Percentiles rank a stretch among this genome's conserved stretches.
Conservation (phyloP, 2,888 invertebrate genomes). For the Pyrrhia umbra region DNA sequence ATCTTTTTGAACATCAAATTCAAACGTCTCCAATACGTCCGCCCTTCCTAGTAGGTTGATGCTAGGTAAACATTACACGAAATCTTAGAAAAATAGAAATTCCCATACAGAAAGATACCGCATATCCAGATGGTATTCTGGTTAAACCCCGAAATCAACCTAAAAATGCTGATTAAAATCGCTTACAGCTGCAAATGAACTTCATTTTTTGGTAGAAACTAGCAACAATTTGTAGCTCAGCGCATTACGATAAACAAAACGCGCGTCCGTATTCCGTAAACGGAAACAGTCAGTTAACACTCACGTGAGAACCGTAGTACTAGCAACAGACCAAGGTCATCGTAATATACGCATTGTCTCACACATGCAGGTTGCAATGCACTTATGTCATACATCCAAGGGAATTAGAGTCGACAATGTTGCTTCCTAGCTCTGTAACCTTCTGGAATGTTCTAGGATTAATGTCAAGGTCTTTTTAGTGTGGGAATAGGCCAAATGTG, state of each 20-base stretch:
- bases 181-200: no score
- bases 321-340: slow-evolving; percentile 37
- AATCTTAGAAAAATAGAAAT: no score
- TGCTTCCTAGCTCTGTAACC: slow-evolving; percentile 14
- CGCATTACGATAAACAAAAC: slow-evolving; percentile 31
- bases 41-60: no score
- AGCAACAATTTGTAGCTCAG: neutral
- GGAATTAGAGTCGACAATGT: neutral
- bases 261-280: slow-evolving; percentile 24
- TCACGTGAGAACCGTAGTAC: slow-evolving; percentile 53
- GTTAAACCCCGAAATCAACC: no score
- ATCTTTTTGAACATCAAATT: no score
- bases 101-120: no score
- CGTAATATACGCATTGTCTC: slow-evolving; percentile 16
- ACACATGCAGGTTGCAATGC: slow-evolving; percentile 15
- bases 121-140: no score
- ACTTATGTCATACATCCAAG: slow-evolving; percentile 12
- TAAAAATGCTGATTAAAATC: no score
- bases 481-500: neutral
- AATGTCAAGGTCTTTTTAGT: slow-evolving; percentile 7
- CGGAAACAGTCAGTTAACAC: slow-evolving; percentile 54
- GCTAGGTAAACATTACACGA: no score
- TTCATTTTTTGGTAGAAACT: no score
- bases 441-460: slow-evolving; percentile 17
- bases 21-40: no score